A percentile compares a stretch with the other conserved stretches of the same genome.
Conservation (phyloP, 2,797 vertebrate genomes). For the Phoeniculus purpureus region DNA sequence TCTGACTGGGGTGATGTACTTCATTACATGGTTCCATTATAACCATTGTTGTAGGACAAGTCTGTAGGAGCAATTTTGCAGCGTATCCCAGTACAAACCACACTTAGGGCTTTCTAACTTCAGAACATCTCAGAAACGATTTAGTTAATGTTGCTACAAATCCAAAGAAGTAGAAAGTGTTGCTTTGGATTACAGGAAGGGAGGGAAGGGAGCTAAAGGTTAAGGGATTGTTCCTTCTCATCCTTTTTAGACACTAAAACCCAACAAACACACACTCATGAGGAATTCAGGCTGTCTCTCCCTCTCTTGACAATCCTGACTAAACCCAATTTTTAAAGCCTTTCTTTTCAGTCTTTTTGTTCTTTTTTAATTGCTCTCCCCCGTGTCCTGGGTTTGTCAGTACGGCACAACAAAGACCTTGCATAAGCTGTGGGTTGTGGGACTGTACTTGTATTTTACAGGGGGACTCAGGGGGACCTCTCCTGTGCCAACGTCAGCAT, state of each 20-base stretch:
- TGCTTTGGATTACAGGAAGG: background rate
- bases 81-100: background rate
- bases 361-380: background rate
- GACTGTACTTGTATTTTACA: slow-evolving; percentile 47
- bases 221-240: background rate
- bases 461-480: slow-evolving; percentile 89
- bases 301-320: background rate
- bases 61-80: background rate
- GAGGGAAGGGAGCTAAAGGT: background rate
- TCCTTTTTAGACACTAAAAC: background rate
- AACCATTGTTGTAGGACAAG: background rate
- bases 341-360: background rate
- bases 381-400: background rate
- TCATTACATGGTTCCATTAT: background rate
- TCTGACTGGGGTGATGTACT: background rate
- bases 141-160: background rate
- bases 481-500: slow-evolving; percentile 80
- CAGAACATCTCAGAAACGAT: background rate
- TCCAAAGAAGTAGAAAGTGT: background rate
- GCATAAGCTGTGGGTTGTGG: background rate
- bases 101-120: background rate
- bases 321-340: background rate
- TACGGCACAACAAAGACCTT: background rate
- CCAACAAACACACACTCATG: background rate
- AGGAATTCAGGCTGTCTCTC: background rate